Evolutionary conservation across 2,888 invertebrate genomes (phyloP), one percentile per base, ranked within the genome.

Genomic region (Euclidia mi): DNA sequence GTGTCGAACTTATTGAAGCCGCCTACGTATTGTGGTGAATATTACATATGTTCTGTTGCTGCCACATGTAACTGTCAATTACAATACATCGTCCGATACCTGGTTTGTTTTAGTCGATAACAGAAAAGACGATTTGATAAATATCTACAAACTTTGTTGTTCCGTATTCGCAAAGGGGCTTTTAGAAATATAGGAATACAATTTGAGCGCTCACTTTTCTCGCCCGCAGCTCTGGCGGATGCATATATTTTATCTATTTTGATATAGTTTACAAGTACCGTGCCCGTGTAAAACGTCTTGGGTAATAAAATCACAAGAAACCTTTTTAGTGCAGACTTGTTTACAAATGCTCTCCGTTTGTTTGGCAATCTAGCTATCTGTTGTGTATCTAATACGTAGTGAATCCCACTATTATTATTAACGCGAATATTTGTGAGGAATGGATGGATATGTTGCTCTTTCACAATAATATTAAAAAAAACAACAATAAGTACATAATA

Each of bases 81-180:
- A 58, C 29, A 58, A 40, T n/a, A n/a, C 56, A 42, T 52, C 25
- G 18, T 49, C 42, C 37, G 20, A 65, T 65, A 64, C 58, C 52
- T 58, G 56, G 56, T 62, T 68, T 61, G 53, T 71, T 80, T 77
- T 74, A 61, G 63, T 58, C 65, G 68, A 79, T n/a, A 85, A 84
- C 81, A 81, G 79, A 80, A 80, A 81, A 81, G 81, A 81, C 82
- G 80, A 85, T 88, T 87, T 89, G 89, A 89, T 90, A 87, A 89
- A 89, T 88, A 85, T 89, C 88, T 86, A 76, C 81, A 87, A 89
- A 89, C 79, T 88, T 88, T 85, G 84, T 81, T 78, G 79, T 76
- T 60, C 68, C 71, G 75, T 80, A 78, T 82, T 79, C 80, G 75
- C 78, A 81, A 75, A 78, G 79, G 75, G 71, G 84, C 84, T 88